These are phyloP conservation scores for Peucedramus taeniatus DNA, from an alignment of 2,113 vertebrate genomes.

Conservation along the genomic window DNA sequence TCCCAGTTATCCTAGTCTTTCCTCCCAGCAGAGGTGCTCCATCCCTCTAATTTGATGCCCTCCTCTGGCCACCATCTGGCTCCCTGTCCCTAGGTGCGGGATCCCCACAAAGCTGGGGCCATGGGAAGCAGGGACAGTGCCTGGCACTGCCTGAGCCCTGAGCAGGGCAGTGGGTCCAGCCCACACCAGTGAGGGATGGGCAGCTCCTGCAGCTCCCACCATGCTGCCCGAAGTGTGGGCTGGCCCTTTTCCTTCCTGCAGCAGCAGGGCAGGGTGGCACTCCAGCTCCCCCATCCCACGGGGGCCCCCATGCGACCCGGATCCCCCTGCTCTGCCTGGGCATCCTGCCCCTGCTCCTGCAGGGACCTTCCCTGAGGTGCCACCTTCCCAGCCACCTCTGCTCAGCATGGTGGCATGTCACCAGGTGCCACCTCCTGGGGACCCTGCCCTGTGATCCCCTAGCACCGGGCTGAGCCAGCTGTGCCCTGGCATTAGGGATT, in stretches of 20 bases:
- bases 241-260: background rate
- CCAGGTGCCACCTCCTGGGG: background rate
- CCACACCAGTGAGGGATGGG: background rate
- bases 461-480: background rate
- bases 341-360: background rate
- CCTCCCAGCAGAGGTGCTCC: background rate
- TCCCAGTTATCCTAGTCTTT: background rate
- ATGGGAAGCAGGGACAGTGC: rapidly evolving
- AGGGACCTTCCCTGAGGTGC: background rate
- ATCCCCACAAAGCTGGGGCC: background rate
- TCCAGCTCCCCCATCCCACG: background rate
- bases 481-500: background rate
- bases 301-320: no score
- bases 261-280: background rate
- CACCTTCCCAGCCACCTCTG: background rate
- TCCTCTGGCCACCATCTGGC: background rate
- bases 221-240: rapidly evolving
- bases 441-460: background rate
- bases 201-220: background rate
- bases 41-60: background rate
- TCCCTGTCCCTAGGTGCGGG: background rate
- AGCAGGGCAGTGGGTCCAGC: background rate
- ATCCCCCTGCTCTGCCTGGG: background rate
- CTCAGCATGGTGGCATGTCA: rapidly evolving
- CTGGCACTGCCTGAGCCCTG: background rate